Conservation (phyloP, 2,113 vertebrate species). For the Clarias magur region DNA sequence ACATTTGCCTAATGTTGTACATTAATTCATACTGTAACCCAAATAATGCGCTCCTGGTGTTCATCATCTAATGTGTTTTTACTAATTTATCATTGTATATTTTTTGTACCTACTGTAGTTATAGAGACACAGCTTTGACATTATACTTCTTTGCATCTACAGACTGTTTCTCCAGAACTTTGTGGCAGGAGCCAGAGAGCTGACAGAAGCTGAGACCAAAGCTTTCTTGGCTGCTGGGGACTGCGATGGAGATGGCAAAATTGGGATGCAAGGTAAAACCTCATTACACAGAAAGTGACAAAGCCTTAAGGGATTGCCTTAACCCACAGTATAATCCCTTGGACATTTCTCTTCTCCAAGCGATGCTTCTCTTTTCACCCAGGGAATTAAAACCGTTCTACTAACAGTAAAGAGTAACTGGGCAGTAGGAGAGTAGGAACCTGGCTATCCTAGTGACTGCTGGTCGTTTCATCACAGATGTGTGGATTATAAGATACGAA, state of each 20-base stretch:
- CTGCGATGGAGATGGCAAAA: constrained; percentile 78
- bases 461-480: neutral
- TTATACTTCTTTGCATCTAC: constrained; percentile 14
- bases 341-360: neutral
- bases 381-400: neutral
- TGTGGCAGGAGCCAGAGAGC: constrained; percentile 63
- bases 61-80: neutral
- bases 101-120: neutral
- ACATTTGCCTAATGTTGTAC: neutral
- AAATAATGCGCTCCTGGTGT: neutral
- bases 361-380: neutral
- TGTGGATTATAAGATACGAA: neutral
- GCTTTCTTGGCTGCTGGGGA: constrained; percentile 73
- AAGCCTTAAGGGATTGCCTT: neutral
- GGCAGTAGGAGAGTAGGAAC: neutral
- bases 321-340: neutral
- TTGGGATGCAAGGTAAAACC: constrained; percentile 73
- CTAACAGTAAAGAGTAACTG: no score
- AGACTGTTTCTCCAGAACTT: constrained; percentile 80
- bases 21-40: neutral
- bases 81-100: neutral
- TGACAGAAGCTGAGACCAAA: constrained; percentile 75
- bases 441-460: neutral
- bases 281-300: neutral
- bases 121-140: neutral